Base-by-base conservation (phyloP, 2,797 vertebrate species). In the Gorsachius magnificus region DNA sequence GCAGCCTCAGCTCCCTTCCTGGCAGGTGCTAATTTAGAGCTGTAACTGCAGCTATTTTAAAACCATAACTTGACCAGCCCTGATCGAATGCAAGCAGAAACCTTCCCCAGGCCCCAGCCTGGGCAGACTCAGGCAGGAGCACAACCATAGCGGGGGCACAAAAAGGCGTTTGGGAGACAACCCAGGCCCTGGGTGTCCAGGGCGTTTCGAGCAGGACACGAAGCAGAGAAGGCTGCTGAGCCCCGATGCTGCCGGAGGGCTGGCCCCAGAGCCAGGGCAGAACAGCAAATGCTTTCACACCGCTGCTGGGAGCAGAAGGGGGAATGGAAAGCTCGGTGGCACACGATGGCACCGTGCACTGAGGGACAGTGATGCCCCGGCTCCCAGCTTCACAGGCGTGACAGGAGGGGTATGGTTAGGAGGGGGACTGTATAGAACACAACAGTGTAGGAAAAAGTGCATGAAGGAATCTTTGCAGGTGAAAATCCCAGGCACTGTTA, bases 341-440 rank as follows among this genome's bases (percentile, higher is more conserved):
- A 81, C 15, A 0, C 1, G 1, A 16, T 45, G 35, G 68, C 45
- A 48, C 28, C 0, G 0, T 50, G 70, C n/a, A 16, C 33, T n/a
- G 21, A 51, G 51, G 46, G 24, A 21, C 16, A n/a, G 75, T 11
- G 35, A 31, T 56, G 41, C 6, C 16, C 33, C 3, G 1, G 45
- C 50, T 54, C 20, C 45, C 53, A 45, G 53, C 36, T 81, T 45
- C 2, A 0, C 4, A 35, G 58, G 61, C 45, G 21, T 24, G 31
- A n/a, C 50, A n/a, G 36, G 60, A 83, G 56, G n/a, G 17, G 29
- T 35, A 13, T 46, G 26, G 16, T 41, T 41, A n/a, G n/a, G 29
- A 51, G 13, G 6, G 16, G 28, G 46, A 11, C 3, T n/a, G 22
- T 20, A 13, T 6, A 18, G 63, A 28, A 16, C 28, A 57, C n/a